A percentile compares a stretch with the other conserved stretches of the same genome.
phyloP scores from a whole-genome alignment of 2,113 vertebrate genomes.

The Hypocryptadius cinnamomeus region DNA sequence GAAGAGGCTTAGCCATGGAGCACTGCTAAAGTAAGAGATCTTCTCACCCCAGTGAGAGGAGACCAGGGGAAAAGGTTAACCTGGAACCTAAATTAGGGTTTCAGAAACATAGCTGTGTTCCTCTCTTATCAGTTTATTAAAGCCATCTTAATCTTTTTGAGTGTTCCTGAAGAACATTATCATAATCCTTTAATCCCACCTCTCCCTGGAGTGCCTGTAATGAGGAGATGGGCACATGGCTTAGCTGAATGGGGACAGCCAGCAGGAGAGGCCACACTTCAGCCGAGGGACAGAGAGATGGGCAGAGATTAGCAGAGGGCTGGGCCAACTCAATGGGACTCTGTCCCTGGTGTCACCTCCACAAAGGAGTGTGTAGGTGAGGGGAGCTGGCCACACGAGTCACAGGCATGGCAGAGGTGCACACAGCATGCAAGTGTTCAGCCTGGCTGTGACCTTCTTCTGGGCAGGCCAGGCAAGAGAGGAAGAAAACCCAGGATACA shows the following conservation, averaged over 20 bases:
- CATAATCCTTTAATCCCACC: conserved; percentile 66
- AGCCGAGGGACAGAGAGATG: neutral
- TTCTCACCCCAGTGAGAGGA: neutral
- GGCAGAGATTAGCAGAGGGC: neutral
- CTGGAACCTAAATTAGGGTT: conserved; percentile 41
- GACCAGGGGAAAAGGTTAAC: conserved; percentile 30
- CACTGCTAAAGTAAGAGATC: neutral
- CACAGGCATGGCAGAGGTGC: neutral
- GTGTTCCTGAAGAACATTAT: conserved; percentile 59
- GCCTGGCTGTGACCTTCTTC: neutral
- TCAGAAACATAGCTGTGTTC: conserved; percentile 30
- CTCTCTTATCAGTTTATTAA: conserved; percentile 61
- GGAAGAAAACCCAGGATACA: neutral
- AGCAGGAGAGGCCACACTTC: neutral
- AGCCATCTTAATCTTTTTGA: conserved; percentile 57
- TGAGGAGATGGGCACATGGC: conserved; percentile 44
- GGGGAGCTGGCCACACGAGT: neutral
- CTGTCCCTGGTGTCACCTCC: neutral
- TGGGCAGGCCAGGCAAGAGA: neutral
- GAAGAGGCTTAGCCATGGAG: neutral
- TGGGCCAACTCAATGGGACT: neutral
- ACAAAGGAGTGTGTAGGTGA: rapidly evolving
- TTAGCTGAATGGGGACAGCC: conserved; percentile 48
- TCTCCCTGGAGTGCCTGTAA: conserved; percentile 54
- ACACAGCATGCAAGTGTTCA: neutral